Evolutionary conservation across 2,888 invertebrate genomes (phyloP).

Genomic region (Drosophila siamana): DNA sequence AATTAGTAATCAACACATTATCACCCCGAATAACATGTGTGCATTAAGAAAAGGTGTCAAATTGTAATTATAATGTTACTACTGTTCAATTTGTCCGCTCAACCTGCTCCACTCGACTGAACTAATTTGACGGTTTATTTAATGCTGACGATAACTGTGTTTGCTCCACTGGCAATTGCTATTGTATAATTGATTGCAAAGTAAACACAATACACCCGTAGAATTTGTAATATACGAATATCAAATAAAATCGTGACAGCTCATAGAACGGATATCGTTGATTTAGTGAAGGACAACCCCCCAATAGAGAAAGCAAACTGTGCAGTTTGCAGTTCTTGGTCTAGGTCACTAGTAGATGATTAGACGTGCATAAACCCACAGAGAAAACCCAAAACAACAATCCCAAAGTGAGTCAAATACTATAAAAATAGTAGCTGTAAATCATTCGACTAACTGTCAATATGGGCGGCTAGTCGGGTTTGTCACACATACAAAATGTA

Average conservation of each 20-base stretch:
- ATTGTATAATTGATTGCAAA: constrained; percentile 20
- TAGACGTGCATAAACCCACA: not conserved
- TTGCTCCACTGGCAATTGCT: not conserved
- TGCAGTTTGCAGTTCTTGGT: constrained; percentile 34
- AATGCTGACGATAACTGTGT: constrained; percentile 18
- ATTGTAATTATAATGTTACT: constrained; percentile 2
- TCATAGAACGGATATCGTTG: constrained; percentile 42
- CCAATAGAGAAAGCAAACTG: constrained; percentile 34
- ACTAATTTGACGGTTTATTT: constrained; percentile 7
- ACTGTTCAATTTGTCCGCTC: not conserved
- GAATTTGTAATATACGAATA: constrained; percentile 18
- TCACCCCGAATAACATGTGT: constrained; percentile 1
- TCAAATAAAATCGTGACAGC: constrained; percentile 52
- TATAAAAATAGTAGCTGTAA: constrained; percentile 26
- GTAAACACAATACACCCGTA: not conserved
- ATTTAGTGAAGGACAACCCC: constrained; percentile 46
- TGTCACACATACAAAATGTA: constrained; percentile 13
- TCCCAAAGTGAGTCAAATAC: constrained; percentile 28
- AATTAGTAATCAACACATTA: not conserved
- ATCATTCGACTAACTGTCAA: constrained; percentile 34
- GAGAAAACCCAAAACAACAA: constrained; percentile 7
- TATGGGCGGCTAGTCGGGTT: constrained; percentile 6
- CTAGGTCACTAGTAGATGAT: constrained; percentile 40
- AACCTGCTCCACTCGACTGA: not conserved
- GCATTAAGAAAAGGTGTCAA: not conserved